Evolutionary conservation across 2,797 vertebrate species (phyloP).

Genomic region (Liasis olivaceus): DNA sequence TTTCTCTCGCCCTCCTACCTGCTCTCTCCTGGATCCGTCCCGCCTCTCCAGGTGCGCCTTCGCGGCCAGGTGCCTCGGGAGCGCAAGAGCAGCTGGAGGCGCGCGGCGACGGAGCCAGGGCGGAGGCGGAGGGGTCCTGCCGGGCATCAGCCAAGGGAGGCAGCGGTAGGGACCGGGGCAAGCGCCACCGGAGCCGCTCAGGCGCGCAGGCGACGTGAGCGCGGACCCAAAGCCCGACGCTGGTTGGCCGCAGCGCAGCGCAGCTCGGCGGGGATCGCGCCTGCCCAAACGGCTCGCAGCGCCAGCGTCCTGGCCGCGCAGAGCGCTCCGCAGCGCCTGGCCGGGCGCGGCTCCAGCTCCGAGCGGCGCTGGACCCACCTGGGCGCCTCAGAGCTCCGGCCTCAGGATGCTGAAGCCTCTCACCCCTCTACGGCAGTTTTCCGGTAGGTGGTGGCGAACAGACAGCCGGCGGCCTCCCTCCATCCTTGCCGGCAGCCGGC

Average conservation of each 20-base stretch:
- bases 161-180: conserved; percentile 74
- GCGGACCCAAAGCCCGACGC: conserved; percentile 81
- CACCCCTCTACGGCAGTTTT: conserved; percentile 84
- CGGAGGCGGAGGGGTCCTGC: conserved; percentile 75
- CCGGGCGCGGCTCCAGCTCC: conserved; percentile 80
- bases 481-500: too few species aligned
- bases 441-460: conserved; percentile 84
- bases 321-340: conserved; percentile 79
- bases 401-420: conserved; percentile 82
- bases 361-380: conserved; percentile 69
- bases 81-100: conserved; percentile 80
- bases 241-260: conserved; percentile 74
- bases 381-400: conserved; percentile 76
- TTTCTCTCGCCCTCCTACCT: conserved; percentile 42
- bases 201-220: conserved; percentile 69
- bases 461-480: conserved; percentile 63
- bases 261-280: conserved; percentile 80
- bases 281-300: conserved; percentile 79
- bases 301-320: conserved; percentile 82
- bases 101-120: conserved; percentile 69
- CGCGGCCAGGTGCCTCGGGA: conserved; percentile 79
- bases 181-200: conserved; percentile 65
- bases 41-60: conserved; percentile 58
- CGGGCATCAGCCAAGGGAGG: conserved; percentile 72
- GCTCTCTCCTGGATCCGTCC: conserved; percentile 47